phyloP scores from a whole-genome alignment of 2,797 vertebrate species.

The Gadopsis bispinosus region DNA sequence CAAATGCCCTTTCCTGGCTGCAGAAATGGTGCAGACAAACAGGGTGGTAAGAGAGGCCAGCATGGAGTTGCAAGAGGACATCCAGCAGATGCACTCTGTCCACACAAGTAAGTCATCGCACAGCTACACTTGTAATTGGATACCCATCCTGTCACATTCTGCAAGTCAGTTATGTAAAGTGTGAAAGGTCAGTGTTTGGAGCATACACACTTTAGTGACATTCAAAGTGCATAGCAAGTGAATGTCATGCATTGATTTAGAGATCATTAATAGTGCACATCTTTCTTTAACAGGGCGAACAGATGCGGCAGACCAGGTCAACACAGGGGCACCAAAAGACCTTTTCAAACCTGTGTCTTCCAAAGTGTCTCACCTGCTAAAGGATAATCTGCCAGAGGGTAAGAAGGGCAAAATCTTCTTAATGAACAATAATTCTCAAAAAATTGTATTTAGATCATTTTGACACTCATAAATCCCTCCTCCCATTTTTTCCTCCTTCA shows the following conservation, averaged over 20 bases:
- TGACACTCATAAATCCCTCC: background rate
- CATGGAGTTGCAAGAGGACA: constrained; percentile 91
- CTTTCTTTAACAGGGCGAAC: constrained; percentile 42
- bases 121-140: constrained; percentile 1
- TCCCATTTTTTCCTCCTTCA: constrained; percentile 66
- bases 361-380: constrained; percentile 89
- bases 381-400: constrained; percentile 93
- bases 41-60: constrained; percentile 89
- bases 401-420: constrained; percentile 47
- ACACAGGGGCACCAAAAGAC: constrained; percentile 77
- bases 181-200: constrained; percentile 10
- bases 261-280: background rate
- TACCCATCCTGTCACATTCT: background rate
- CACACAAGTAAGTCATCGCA: constrained; percentile 80
- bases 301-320: constrained; percentile 71
- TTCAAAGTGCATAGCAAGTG: background rate
- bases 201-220: background rate
- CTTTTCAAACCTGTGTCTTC: constrained; percentile 84
- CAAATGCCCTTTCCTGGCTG: constrained; percentile 93
- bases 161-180: background rate
- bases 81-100: constrained; percentile 84
- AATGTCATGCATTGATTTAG: constrained; percentile 1
- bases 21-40: constrained; percentile 89
- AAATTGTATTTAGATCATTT: background rate
- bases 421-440: constrained; percentile 2